Evolutionary conservation across 2,888 invertebrate species (phyloP), one percentile per base, ranked within the genome.

Genomic region (Schizotus pectinicornis): DNA sequence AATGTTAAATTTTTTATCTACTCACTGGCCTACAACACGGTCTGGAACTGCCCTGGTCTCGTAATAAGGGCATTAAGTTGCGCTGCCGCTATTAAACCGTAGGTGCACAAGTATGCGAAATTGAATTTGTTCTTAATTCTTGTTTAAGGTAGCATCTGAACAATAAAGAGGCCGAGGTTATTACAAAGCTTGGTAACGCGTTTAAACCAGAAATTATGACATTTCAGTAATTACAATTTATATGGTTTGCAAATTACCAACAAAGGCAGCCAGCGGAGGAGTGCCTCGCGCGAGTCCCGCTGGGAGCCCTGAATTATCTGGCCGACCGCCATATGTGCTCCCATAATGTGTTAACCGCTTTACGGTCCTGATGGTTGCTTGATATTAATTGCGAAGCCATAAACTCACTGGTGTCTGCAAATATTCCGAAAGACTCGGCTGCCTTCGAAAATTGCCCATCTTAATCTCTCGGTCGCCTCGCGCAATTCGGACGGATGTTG

Each of bases 221-320:
- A 64, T 64, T 61, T 64, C 56, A 57, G 59, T 66, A 66, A 66
- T 66, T 64, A 62, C 64, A 61, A 66, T 66, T 66, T 66, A 66
- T 64, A 61, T 54, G 47, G 58, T 47, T 61, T 55, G 61, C 64
- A 66, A 62, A 64, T 64, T 62, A 61, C 61, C 45, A 62, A 57
- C 59, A 60, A 57, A 62, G 32, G 13, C 47, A 41, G 33, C 57
- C 64, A 62, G 43, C 14, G 11, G 36, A 50, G 43, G 45, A 33
- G 12, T 51, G 22, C 33, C 6, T 33, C 30, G 35, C 14, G 22
- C 50, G 33, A 1, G 13, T 51, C 43, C 55, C 13, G 38, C 32
- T 38, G 45, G 42, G 41, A 12, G 32, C 42, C 30, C 22, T 48
- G 36, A 56, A 14, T 51, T 37, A 46, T 39, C 38, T 62, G 62